These are phyloP conservation scores for Sclerurus mexicanus DNA, from an alignment of 2,113 vertebrate genomes.

Conservation along the genomic window DNA sequence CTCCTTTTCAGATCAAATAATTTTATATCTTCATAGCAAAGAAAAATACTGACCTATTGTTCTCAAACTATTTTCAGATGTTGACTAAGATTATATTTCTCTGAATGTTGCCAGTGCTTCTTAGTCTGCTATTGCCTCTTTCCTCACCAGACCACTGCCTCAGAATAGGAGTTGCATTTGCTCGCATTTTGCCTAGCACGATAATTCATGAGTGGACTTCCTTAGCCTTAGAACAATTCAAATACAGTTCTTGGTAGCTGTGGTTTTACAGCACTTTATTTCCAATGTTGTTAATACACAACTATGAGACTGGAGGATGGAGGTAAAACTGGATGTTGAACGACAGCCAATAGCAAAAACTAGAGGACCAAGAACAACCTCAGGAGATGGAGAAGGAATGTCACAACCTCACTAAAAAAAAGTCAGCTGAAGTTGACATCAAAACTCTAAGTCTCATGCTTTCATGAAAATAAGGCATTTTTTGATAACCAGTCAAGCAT, in stretches of 20 bases:
- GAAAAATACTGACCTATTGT: background rate
- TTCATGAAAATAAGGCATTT: background rate
- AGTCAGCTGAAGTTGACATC: background rate
- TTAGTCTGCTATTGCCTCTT: background rate
- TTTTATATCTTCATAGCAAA: background rate
- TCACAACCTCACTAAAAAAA: background rate
- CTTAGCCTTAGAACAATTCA: background rate
- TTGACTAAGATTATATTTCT: background rate
- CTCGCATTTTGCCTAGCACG: background rate
- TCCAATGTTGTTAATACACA: background rate
- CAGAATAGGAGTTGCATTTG: background rate
- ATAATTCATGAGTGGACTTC: background rate
- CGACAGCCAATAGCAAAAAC: background rate
- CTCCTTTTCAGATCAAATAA: background rate
- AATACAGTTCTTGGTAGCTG: background rate
- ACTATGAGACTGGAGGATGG: background rate
- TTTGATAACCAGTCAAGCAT: background rate
- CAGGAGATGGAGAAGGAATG: background rate
- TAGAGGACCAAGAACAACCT: background rate
- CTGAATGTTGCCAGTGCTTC: background rate
- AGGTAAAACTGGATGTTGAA: background rate
- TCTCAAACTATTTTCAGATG: background rate
- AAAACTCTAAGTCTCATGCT: background rate
- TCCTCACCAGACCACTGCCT: background rate
- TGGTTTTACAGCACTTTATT: background rate